A percentile compares a stretch with the other conserved stretches of the same genome.
Conservation (phyloP, 2,113 vertebrate genomes). For the Passer domesticus region DNA sequence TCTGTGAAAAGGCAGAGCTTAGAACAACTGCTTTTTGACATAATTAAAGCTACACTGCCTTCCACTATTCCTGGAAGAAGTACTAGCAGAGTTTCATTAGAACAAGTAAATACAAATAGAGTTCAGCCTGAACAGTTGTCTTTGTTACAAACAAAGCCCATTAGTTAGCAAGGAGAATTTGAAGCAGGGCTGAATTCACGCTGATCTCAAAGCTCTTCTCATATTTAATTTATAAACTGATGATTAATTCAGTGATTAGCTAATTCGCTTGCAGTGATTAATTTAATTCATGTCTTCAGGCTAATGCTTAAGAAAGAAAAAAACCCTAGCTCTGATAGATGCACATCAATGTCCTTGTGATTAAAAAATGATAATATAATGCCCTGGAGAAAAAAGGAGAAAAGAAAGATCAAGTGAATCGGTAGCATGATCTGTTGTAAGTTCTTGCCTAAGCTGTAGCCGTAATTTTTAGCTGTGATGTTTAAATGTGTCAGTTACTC, state of each 20-base stretch:
- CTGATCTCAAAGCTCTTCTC: constrained; percentile 29
- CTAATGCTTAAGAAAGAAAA: constrained; percentile 27
- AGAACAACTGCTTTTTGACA: neutral
- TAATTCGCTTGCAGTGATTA: constrained; percentile 48
- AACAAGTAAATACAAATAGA: constrained; percentile 50
- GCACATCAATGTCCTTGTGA: constrained; percentile 19
- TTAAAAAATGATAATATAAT: constrained; percentile 48
- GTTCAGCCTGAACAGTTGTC: constrained; percentile 10
- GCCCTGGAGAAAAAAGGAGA: constrained; percentile 23
- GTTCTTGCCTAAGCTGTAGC: constrained; percentile 4
- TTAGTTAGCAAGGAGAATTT: constrained; percentile 1
- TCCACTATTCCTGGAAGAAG: constrained; percentile 24
- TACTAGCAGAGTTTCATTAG: neutral
- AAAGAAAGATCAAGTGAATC: neutral
- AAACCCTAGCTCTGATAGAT: neutral
- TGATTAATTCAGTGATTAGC: constrained; percentile 55
- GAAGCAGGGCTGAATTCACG: neutral
- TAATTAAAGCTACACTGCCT: constrained; percentile 33
- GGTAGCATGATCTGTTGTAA: neutral
- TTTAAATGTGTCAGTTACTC: constrained; percentile 81
- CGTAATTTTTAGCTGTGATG: constrained; percentile 58
- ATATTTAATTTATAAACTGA: constrained; percentile 57
- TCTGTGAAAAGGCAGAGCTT: constrained; percentile 8
- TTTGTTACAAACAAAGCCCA: constrained; percentile 46
- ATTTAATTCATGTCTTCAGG: constrained; percentile 48